Base-by-base conservation (phyloP, 1,140 invertebrate species). In the Drosophila pectinifera region DNA sequence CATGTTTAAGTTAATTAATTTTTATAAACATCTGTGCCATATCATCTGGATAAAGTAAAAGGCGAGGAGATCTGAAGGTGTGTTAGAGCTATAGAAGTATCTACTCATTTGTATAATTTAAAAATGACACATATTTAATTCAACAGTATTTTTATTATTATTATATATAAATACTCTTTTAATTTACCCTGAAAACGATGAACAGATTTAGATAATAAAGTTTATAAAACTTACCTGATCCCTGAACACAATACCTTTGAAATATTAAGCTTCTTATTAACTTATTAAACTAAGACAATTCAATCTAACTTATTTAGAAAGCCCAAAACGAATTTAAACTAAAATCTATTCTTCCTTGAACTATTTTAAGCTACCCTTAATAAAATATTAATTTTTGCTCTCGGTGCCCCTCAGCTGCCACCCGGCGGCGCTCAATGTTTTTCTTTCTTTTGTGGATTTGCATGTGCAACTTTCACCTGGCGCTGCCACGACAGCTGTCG, bases 401-500 rank as follows among this genome's bases (percentile, higher is more conserved):
- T 22, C 14, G 26, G 28, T 43, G 20, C 46, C 41, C 36, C 65
- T 18, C 5, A 39, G 56, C 24, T 45, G 45, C 34, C 64, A 49
- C 36, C 69, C 36, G 41, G 54, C 72, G 62, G 74, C 61, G 7
- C 24, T 54, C 48, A 43, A 36, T 75, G 64, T 59, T 77, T 80
- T 84, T 80, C 59, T 76, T 65, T 64, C 46, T 34, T 80, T 76
- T 78, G 49, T 58, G 24, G 63, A 86, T 86, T 88, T 88, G 83
- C 83, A 88, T 88, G 64, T 68, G 79, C 84, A 88, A 88, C 83
- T 88, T 88, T 88, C 83, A 83, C 83, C 83, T 65, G 55, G 75
- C 68, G 67, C 62, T 77, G 80, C 41, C 34, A 45, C 62, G 62
- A 65, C 62, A 45, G 54, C 26, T 57, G 61, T 31, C 42, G 62